A percentile compares a stretch with the other conserved stretches of the same genome.
phyloP scores from a whole-genome alignment of 2,888 invertebrate species.

The Sphaerophoria rueppellii region DNA sequence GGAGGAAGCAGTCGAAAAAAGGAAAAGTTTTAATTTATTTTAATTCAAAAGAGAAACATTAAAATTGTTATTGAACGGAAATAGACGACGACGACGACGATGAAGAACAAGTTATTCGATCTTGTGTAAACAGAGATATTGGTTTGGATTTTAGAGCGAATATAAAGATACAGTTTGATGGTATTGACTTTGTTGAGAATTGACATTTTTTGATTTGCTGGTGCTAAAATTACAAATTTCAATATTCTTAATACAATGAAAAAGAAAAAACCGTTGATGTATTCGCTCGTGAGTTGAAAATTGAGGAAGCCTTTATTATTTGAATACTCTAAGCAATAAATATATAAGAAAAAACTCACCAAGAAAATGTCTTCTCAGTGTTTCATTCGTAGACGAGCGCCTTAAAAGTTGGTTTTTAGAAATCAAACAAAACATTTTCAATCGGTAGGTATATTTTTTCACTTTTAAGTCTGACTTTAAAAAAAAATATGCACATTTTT shows the following conservation, averaged over 20 bases:
- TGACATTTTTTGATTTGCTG: neutral
- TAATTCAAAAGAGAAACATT: constrained; percentile 26
- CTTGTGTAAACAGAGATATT: constrained; percentile 12
- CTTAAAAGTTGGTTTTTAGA: too few relatives aligned
- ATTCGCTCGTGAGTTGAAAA: too few relatives aligned
- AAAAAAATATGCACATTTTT: too few relatives aligned
- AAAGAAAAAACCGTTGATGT: too few relatives aligned
- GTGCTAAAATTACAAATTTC: neutral
- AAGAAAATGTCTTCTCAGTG: too few relatives aligned
- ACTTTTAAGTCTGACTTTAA: too few relatives aligned
- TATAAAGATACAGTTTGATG: neutral
- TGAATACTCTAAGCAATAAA: too few relatives aligned
- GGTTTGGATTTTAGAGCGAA: neutral
- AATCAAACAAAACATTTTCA: too few relatives aligned
- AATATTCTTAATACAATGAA: neutral
- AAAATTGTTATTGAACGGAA: neutral
- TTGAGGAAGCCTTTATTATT: too few relatives aligned
- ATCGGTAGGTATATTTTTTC: too few relatives aligned
- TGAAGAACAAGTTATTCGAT: constrained; percentile 19
- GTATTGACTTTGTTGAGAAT: constrained; percentile 20
- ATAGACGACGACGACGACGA: neutral
- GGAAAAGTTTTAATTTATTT: constrained; percentile 33
- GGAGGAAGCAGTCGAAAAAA: neutral
- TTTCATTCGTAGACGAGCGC: too few relatives aligned
- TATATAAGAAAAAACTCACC: too few relatives aligned